A percentile compares a stretch with the other conserved stretches of the same genome.
phyloP scores from a whole-genome alignment of 2,113 vertebrate species.

The Prietella phreatophila region DNA sequence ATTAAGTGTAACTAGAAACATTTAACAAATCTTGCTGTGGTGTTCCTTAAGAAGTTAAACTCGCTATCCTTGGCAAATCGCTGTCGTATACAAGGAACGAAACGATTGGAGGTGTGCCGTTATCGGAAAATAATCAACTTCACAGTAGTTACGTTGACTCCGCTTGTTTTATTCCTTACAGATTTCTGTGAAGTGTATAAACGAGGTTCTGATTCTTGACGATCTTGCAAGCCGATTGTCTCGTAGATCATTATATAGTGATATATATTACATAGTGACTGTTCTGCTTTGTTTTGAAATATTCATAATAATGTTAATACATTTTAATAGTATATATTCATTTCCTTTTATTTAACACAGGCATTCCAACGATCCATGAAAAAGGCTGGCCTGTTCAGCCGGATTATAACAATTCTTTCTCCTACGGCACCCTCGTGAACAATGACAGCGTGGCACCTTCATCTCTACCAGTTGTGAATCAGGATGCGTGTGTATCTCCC shows the following conservation, averaged over 20 bases:
- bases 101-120: neutral
- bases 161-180: too few species aligned
- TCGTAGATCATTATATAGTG: neutral
- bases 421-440: constrained; percentile 90
- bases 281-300: neutral
- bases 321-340: neutral
- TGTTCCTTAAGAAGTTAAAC: neutral
- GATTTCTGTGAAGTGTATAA: neutral
- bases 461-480: constrained; percentile 68
- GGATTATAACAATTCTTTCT: constrained; percentile 87
- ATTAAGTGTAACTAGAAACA: neutral
- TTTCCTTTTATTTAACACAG: constrained; percentile 62
- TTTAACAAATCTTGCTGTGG: neutral
- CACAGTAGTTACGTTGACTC: neutral
- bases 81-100: too few species aligned
- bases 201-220: neutral
- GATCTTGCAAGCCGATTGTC: neutral
- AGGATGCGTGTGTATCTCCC: constrained; percentile 64
- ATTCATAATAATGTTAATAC: neutral
- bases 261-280: neutral
- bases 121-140: neutral
- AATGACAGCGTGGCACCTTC: constrained; percentile 80
- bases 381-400: constrained; percentile 84
- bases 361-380: constrained; percentile 87
- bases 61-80: neutral